Conservation (phyloP, 2,113 vertebrate genomes). For the Collichthys lucidus region DNA sequence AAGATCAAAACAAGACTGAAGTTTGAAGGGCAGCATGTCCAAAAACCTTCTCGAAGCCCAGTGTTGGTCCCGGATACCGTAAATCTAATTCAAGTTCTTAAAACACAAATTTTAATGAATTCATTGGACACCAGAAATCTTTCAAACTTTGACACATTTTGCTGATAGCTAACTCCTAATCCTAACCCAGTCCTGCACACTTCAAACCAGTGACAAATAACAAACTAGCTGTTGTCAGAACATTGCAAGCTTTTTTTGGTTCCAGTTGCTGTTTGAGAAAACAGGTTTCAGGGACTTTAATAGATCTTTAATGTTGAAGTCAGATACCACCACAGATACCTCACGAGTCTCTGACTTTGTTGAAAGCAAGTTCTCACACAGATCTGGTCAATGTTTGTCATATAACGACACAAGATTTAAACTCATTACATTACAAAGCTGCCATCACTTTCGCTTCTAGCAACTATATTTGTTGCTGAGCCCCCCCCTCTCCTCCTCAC, state of each 20-base stretch:
- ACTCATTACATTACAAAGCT: neutral
- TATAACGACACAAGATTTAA: neutral
- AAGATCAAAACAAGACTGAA: no score
- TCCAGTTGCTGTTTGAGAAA: neutral
- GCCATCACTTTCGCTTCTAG: neutral
- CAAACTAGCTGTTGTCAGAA: neutral
- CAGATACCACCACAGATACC: neutral
- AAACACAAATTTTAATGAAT: no score
- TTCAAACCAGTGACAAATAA: neutral
- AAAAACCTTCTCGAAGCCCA: no score
- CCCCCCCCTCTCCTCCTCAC: neutral
- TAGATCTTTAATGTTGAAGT: neutral
- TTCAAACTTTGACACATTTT: no score
- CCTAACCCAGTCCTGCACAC: neutral
- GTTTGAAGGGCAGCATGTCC: no score
- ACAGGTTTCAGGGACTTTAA: neutral
- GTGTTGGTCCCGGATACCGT: no score
- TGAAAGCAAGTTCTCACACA: neutral
- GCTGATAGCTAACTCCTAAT: no score
- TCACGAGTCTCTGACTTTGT: no score
- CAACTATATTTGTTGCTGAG: slow-evolving; percentile 13
- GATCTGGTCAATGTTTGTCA: neutral
- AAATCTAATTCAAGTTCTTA: no score
- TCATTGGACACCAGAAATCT: no score
- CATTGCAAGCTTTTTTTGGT: neutral